phyloP scores from a whole-genome alignment of 2,888 invertebrate genomes.

The Stegophylla sp. region DNA sequence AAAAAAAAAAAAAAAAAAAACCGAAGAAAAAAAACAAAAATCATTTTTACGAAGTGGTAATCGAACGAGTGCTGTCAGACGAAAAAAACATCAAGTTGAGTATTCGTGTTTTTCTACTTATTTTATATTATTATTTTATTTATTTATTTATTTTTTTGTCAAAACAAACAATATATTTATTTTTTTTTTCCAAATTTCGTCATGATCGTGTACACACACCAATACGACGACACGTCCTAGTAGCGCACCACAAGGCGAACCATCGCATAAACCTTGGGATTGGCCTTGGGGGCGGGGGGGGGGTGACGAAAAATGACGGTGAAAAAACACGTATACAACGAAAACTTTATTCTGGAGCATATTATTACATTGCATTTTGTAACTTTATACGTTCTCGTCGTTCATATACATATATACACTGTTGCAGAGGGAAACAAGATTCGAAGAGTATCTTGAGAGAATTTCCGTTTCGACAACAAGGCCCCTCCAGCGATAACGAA shows the following conservation, averaged over 20 bases:
- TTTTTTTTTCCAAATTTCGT: conserved; percentile 3
- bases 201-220: neutral
- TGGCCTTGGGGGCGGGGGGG: neutral
- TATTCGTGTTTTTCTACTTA: too few species aligned
- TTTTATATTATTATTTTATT: neutral
- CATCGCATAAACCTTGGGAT: neutral
- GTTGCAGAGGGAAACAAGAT: neutral
- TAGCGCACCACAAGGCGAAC: neutral
- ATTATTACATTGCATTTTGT: neutral
- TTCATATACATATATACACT: neutral
- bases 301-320: neutral
- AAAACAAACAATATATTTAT: conserved; percentile 29
- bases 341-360: neutral
- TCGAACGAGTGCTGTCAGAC: too few species aligned
- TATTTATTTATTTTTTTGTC: neutral
- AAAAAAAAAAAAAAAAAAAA: too few species aligned
- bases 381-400: neutral
- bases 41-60: too few species aligned
- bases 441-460: neutral
- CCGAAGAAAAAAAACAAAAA: too few species aligned
- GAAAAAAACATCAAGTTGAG: too few species aligned
- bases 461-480: conserved; percentile 3
- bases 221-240: too few species aligned
- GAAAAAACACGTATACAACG: neutral
- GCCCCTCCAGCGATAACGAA: conserved; percentile 10